These are phyloP conservation scores for Oryzias javanicus DNA, from an alignment of 2,113 vertebrate genomes.

Conservation along the genomic window DNA sequence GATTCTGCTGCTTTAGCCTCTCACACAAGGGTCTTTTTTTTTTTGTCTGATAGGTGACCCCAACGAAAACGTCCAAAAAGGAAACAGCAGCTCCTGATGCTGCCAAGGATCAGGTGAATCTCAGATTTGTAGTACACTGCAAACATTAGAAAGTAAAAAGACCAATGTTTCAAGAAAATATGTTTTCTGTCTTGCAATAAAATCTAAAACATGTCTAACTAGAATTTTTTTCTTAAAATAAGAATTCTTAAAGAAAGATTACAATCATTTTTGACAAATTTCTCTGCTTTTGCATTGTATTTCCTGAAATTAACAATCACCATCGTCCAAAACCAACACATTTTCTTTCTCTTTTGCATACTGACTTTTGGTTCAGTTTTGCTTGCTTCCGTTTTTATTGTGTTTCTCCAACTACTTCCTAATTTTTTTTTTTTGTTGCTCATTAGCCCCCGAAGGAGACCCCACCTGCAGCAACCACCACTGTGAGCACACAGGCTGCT, in stretches of 20 bases:
- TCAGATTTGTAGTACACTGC: not conserved
- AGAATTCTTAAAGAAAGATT: too few relatives aligned
- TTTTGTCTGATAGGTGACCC: conserved; percentile 63
- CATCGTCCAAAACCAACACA: too few relatives aligned
- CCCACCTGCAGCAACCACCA: conserved; percentile 56
- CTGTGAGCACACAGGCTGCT: conserved; percentile 67
- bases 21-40: conserved; percentile 1
- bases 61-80: conserved; percentile 77
- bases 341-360: too few relatives aligned
- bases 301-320: too few relatives aligned
- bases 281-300: too few relatives aligned
- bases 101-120: conserved; percentile 77
- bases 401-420: conserved; percentile 40
- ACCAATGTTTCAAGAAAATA: not conserved
- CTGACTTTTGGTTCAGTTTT: too few relatives aligned
- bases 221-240: too few relatives aligned
- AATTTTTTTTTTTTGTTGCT: conserved; percentile 64
- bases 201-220: too few relatives aligned
- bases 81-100: conserved; percentile 67
- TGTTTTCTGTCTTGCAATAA: too few relatives aligned
- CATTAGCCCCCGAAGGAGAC: conserved; percentile 71
- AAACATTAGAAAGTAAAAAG: not conserved
- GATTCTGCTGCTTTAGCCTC: conserved; percentile 23
- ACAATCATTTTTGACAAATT: too few relatives aligned
- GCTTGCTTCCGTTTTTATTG: not conserved